Evolutionary conservation across 1,140 invertebrate species (phyloP).

Genomic region (Drosophila virilis): DNA sequence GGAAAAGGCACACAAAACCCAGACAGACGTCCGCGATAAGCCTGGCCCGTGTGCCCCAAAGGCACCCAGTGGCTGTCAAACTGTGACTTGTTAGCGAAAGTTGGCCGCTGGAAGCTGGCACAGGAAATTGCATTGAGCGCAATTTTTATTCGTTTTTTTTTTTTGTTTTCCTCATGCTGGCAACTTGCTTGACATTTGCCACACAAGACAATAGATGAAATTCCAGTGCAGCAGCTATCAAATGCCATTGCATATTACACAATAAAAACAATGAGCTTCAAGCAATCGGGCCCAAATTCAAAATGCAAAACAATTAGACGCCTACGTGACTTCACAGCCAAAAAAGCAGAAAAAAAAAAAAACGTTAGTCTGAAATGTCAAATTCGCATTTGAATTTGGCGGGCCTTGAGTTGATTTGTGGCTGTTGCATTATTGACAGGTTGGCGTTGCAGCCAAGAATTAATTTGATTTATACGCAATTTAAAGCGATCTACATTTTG

Average conservation of each 20-base stretch:
- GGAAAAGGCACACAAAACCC: slow-evolving; percentile 49
- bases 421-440: slow-evolving; percentile 50
- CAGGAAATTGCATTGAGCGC: slow-evolving; percentile 24
- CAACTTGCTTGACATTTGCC: slow-evolving; percentile 36
- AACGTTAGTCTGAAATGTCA: slow-evolving; percentile 51
- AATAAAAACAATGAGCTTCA: slow-evolving; percentile 41
- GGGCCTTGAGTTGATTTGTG: slow-evolving; percentile 47
- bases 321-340: slow-evolving; percentile 57
- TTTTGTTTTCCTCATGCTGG: neutral
- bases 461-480: slow-evolving; percentile 61
- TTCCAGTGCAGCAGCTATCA: slow-evolving; percentile 32
- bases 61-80: slow-evolving; percentile 37
- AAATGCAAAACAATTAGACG: slow-evolving; percentile 74
- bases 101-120: slow-evolving; percentile 18
- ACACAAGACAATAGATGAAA: slow-evolving; percentile 15
- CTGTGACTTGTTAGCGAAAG: slow-evolving; percentile 41
- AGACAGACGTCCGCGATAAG: slow-evolving; percentile 66
- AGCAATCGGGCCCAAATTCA: slow-evolving; percentile 30
- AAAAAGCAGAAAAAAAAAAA: neutral
- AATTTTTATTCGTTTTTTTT: neutral
- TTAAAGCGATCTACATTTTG: slow-evolving; percentile 7
- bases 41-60: slow-evolving; percentile 18
- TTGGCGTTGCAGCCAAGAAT: slow-evolving; percentile 12
- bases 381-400: slow-evolving; percentile 27
- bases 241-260: slow-evolving; percentile 56